These are phyloP conservation scores for Monarcha castaneiventris DNA, from an alignment of 2,113 vertebrate genomes.

Conservation along the genomic window DNA sequence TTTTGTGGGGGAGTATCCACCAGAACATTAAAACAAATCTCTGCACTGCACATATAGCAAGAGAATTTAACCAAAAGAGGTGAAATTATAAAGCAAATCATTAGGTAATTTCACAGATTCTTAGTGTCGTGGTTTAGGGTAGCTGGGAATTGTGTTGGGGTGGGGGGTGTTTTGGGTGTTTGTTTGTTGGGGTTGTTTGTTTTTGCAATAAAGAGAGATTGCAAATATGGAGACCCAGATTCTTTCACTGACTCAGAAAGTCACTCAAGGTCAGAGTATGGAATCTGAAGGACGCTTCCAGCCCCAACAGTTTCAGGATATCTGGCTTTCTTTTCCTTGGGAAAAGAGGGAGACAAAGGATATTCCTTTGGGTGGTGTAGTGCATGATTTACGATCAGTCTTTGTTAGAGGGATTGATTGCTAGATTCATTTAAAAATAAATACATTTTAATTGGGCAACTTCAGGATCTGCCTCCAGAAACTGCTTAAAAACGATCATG, in stretches of 20 bases:
- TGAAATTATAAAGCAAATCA: neutral
- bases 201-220: neutral
- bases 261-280: neutral
- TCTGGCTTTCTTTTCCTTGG: neutral
- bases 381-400: neutral
- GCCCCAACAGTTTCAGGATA: neutral
- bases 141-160: too few relatives aligned
- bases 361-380: neutral
- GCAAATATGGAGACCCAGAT: neutral
- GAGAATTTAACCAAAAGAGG: neutral
- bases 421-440: neutral
- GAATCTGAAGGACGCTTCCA: neutral
- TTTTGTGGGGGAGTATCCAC: neutral
- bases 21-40: neutral
- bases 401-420: neutral
- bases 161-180: too few relatives aligned
- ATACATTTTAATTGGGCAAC: neutral
- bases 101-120: neutral
- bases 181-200: too few relatives aligned
- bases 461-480: neutral
- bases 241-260: neutral
- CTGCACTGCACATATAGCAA: neutral
- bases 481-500: neutral
- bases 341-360: neutral
- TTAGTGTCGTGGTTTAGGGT: too few relatives aligned